Conservation (phyloP, 23 tunicate genomes). For the Halocynthia roretzi region DNA sequence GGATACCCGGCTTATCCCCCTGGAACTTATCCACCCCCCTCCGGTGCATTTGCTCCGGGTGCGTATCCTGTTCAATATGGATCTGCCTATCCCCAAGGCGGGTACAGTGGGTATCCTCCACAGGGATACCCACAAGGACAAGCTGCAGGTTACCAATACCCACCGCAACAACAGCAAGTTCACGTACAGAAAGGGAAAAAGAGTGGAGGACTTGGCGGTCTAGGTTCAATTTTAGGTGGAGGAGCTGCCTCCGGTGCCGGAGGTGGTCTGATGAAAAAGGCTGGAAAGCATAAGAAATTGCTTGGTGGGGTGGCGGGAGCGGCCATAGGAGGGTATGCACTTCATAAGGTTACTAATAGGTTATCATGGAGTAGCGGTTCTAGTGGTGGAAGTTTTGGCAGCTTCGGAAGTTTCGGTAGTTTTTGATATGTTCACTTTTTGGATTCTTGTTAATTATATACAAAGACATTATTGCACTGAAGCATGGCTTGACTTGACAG, state of each 20-base stretch:
- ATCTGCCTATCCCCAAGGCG: conserved; percentile 24
- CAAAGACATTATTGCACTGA: neutral
- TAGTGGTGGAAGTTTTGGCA: conserved; percentile 50
- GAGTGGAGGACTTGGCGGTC: conserved; percentile 31
- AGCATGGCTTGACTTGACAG: too few relatives aligned
- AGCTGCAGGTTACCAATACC: conserved; percentile 10
- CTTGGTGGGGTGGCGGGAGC: conserved; percentile 73
- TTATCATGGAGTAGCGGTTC: conserved; percentile 64
- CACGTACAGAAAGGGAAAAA: conserved; percentile 7
- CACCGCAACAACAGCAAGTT: conserved; percentile 23
- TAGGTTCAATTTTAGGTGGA: conserved; percentile 20
- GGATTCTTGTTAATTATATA: neutral
- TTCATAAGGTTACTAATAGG: conserved; percentile 33
- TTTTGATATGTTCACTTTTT: conserved; percentile 14
- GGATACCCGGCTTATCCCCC: too few relatives aligned
- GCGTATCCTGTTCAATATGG: conserved; percentile 17
- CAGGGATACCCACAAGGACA: conserved; percentile 17
- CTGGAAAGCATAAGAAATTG: conserved; percentile 49
- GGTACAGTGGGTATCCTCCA: neutral
- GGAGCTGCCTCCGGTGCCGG: conserved; percentile 42
- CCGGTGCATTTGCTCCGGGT: conserved; percentile 23
- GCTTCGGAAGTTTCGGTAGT: conserved; percentile 65
- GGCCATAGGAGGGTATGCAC: conserved; percentile 57
- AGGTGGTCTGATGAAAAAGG: conserved; percentile 32
- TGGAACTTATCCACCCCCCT: conserved; percentile 19